A percentile compares a stretch with the other conserved stretches of the same genome.
Evolutionary conservation across 1,140 invertebrate species (phyloP).

Genomic region (Heliconius hermathena): DNA sequence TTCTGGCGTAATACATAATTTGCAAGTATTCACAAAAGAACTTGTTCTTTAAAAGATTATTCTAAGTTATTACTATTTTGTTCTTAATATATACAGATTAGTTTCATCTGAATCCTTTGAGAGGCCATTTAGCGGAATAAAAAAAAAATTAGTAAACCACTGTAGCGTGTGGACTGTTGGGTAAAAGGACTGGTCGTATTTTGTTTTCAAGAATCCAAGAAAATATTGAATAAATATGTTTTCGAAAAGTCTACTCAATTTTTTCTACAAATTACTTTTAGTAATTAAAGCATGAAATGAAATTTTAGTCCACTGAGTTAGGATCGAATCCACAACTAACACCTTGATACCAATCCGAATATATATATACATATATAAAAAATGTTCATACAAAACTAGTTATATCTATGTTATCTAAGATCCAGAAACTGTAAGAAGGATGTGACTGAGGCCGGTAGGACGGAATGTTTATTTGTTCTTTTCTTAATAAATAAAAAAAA

Average conservation of each 20-base stretch:
- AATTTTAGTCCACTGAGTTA: no score
- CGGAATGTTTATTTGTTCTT: conserved; percentile 28
- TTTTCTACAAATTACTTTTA: no score
- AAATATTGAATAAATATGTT: no score
- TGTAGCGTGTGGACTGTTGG: not conserved
- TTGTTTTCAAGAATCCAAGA: no score
- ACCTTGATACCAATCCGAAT: no score
- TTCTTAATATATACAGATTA: not conserved
- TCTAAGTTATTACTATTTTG: conserved; percentile 2
- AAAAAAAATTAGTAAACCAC: not conserved
- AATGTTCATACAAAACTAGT: not conserved
- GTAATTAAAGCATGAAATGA: no score
- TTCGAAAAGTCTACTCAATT: no score
- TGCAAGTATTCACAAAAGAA: conserved; percentile 52
- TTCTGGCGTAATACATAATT: conserved; percentile 54
- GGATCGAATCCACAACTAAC: no score
- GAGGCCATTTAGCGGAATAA: not conserved
- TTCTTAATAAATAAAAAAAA: conserved; percentile 47
- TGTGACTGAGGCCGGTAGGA: conserved; percentile 1
- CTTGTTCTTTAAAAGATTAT: conserved; percentile 45
- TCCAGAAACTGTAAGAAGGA: conserved; percentile 9
- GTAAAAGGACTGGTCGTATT: not conserved
- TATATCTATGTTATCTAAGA: not conserved
- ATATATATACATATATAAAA: no score
- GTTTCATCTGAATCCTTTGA: not conserved